These are phyloP conservation scores for Scotopteryx bipunctaria DNA, from an alignment of 2,888 invertebrate genomes.

Conservation along the genomic window DNA sequence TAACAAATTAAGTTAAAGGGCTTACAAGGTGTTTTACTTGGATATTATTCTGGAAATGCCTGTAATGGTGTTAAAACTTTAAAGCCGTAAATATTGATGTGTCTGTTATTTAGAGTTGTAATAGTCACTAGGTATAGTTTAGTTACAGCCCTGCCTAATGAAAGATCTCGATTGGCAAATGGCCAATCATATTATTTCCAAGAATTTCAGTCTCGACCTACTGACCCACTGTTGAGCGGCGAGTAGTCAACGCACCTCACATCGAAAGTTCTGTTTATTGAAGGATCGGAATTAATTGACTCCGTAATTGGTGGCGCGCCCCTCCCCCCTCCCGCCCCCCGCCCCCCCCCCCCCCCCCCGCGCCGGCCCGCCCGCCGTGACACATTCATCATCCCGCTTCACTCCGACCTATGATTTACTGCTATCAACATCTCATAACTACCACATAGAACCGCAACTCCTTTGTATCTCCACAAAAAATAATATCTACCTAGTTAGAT, in stretches of 20 bases:
- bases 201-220: slow-evolving; percentile 3
- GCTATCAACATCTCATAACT: background rate
- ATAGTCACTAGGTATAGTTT: too few relatives aligned
- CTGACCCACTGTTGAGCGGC: slow-evolving; percentile 1
- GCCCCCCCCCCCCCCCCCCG: too few relatives aligned
- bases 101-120: too few relatives aligned
- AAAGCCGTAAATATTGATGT: too few relatives aligned
- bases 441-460: background rate
- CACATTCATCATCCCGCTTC: slow-evolving; percentile 12
- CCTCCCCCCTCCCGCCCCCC: too few relatives aligned
- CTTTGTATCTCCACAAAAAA: background rate
- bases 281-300: slow-evolving; percentile 6
- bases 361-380: slow-evolving; percentile 2
- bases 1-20: slow-evolving; percentile 4
- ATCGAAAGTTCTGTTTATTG: background rate
- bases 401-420: slow-evolving; percentile 5
- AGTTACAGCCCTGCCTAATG: background rate
- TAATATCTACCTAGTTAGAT: background rate
- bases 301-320: slow-evolving; percentile 8
- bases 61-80: background rate
- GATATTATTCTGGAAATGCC: background rate
- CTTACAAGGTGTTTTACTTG: slow-evolving; percentile 18
- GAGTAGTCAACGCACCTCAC: background rate
- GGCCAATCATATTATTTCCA: slow-evolving; percentile 13
- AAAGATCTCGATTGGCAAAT: slow-evolving; percentile 1